Percentiles rank a stretch among this genome's conserved stretches.
Conservation (phyloP, 53 echinoderm and acorn worm species). For the Henricia sp. region DNA sequence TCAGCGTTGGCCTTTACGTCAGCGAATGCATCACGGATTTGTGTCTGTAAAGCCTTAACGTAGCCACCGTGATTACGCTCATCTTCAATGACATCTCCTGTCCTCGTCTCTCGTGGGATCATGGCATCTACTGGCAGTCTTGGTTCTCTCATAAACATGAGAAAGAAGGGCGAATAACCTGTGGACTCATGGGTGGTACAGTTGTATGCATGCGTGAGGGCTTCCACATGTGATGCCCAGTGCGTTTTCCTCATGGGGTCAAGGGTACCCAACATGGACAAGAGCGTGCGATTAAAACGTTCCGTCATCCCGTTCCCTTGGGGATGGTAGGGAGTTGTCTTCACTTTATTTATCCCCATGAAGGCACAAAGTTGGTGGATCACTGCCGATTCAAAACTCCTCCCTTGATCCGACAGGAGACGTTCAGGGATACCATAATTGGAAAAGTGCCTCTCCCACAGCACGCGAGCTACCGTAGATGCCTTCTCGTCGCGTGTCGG, state of each 20-base stretch:
- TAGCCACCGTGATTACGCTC: background rate
- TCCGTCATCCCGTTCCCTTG: conserved; percentile 36
- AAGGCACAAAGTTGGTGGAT: background rate
- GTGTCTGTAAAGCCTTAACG: background rate
- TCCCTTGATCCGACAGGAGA: conserved; percentile 18
- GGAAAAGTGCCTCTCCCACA: background rate
- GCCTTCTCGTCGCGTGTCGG: conserved; percentile 3
- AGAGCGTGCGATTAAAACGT: conserved; percentile 5
- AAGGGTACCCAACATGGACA: conserved; percentile 21
- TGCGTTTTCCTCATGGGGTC: background rate
- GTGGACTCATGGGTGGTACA: conserved; percentile 5
- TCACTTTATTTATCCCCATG: conserved; percentile 1
- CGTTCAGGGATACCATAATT: conserved; percentile 26
- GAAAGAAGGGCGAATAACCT: conserved; percentile 17
- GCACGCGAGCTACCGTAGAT: background rate
- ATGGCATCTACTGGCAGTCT: conserved; percentile 4
- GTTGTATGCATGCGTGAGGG: conserved; percentile 26
- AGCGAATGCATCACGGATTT: background rate
- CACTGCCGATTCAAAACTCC: conserved; percentile 12
- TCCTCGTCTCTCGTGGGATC: background rate
- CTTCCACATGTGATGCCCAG: conserved; percentile 1
- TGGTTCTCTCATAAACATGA: conserved; percentile 7
- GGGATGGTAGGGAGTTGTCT: conserved; percentile 17
- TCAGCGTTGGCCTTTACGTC: background rate
- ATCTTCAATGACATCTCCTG: background rate